Percentiles rank a stretch among this genome's conserved stretches.
Conservation (phyloP, 2,113 vertebrate species). For the Salminus brasiliensis region DNA sequence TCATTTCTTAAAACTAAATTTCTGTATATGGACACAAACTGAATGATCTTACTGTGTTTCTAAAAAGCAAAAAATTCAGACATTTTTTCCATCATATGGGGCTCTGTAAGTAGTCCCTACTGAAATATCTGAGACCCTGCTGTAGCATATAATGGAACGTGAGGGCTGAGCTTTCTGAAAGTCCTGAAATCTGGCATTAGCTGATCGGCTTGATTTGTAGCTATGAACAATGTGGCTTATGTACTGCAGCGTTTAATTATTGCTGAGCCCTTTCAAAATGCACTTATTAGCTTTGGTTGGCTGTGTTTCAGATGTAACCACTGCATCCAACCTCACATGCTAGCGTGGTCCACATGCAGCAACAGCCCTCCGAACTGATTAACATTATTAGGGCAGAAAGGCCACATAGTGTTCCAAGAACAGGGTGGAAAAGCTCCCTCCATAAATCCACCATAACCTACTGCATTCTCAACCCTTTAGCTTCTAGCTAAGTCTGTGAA, state of each 20-base stretch:
- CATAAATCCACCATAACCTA: conserved; percentile 30
- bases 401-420: background rate
- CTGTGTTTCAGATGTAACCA: conserved; percentile 19
- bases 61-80: too few relatives aligned
- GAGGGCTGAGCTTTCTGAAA: background rate
- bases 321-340: background rate
- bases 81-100: too few relatives aligned
- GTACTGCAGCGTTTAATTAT: background rate
- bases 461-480: conserved; percentile 20
- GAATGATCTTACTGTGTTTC: too few relatives aligned
- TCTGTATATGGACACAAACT: too few relatives aligned
- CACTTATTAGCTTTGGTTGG: background rate
- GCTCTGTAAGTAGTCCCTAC: too few relatives aligned
- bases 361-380: background rate
- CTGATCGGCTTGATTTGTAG: background rate
- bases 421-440: background rate
- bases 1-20: too few relatives aligned
- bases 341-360: background rate
- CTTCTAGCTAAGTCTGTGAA: background rate
- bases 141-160: background rate
- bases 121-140: background rate
- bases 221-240: background rate
- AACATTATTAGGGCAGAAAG: conserved; percentile 1
- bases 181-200: background rate
- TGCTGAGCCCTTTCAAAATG: background rate